Percentiles rank a stretch among this genome's conserved stretches.
phyloP scores from a whole-genome alignment of 2,113 vertebrate genomes.

The Misgurnus anguillicaudatus region DNA sequence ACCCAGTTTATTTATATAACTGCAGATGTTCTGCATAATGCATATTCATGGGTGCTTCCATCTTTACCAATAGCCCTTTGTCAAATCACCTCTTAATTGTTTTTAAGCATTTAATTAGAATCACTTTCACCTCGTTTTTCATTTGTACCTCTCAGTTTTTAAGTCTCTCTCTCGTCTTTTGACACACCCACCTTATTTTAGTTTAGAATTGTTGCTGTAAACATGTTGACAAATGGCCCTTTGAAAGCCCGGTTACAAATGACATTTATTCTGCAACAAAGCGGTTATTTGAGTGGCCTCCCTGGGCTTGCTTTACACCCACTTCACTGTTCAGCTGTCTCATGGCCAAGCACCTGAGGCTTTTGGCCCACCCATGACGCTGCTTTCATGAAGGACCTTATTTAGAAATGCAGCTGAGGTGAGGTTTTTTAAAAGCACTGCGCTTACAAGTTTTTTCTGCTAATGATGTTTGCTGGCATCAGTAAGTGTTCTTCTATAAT shows the following conservation, averaged over 20 bases:
- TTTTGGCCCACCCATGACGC: conserved; percentile 77
- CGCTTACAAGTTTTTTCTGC: conserved; percentile 40
- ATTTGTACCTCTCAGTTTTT: background rate
- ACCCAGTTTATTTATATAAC: conserved; percentile 33
- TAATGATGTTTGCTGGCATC: conserved; percentile 73
- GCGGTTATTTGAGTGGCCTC: conserved; percentile 79
- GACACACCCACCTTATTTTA: conserved; percentile 45
- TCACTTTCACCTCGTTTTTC: background rate
- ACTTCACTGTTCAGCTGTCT: conserved; percentile 77
- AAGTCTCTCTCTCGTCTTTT: conserved; percentile 14
- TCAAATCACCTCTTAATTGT: conserved; percentile 16
- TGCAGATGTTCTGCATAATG: conserved; percentile 33
- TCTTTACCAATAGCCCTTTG: background rate
- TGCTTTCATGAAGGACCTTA: conserved; percentile 72
- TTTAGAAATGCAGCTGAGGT: conserved; percentile 75
- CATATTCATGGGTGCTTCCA: conserved; percentile 19
- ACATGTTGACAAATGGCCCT: conserved; percentile 79
- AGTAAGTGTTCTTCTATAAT: conserved; percentile 70
- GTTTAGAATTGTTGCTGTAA: conserved; percentile 72
- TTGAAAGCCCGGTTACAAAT: conserved; percentile 75
- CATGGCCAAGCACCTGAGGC: conserved; percentile 68
- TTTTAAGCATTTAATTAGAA: background rate
- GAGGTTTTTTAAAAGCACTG: conserved; percentile 73
- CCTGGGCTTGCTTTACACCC: conserved; percentile 74
- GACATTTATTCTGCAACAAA: conserved; percentile 79